Evolutionary conservation across 2,797 vertebrate genomes (phyloP).

Genomic region (Numenius phaeopus): DNA sequence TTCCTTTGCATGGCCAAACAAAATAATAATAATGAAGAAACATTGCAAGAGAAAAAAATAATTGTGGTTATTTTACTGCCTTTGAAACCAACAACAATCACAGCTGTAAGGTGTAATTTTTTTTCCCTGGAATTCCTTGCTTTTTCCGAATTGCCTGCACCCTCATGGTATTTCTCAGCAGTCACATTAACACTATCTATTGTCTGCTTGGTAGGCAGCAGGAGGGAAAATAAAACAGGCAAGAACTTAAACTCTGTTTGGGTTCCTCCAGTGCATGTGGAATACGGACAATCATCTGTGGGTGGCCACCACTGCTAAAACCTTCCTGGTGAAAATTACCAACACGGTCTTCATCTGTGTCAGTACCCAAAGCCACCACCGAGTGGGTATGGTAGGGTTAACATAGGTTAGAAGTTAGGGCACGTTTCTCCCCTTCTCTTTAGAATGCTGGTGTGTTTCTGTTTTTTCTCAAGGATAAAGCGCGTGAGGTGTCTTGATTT

Average conservation of each 20-base stretch:
- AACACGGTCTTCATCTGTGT: neutral
- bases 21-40: neutral
- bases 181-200: neutral
- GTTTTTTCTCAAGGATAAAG: neutral
- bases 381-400: too few relatives aligned
- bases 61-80: neutral
- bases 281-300: neutral
- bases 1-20: neutral
- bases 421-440: neutral
- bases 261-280: neutral
- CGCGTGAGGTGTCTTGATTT: neutral
- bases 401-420: neutral
- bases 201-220: neutral
- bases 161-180: neutral
- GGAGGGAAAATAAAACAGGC: constrained; percentile 1
- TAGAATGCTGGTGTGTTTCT: neutral
- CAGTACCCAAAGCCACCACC: neutral
- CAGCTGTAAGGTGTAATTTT: neutral
- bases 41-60: neutral
- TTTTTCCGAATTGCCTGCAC: constrained; percentile 10
- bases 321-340: neutral
- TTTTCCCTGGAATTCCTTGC: neutral
- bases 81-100: neutral
- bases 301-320: neutral
- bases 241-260: neutral